Percentiles rank a stretch among this genome's conserved stretches.
Evolutionary conservation across 2,113 vertebrate species (phyloP).

Genomic region (Psephotus haematonotus): DNA sequence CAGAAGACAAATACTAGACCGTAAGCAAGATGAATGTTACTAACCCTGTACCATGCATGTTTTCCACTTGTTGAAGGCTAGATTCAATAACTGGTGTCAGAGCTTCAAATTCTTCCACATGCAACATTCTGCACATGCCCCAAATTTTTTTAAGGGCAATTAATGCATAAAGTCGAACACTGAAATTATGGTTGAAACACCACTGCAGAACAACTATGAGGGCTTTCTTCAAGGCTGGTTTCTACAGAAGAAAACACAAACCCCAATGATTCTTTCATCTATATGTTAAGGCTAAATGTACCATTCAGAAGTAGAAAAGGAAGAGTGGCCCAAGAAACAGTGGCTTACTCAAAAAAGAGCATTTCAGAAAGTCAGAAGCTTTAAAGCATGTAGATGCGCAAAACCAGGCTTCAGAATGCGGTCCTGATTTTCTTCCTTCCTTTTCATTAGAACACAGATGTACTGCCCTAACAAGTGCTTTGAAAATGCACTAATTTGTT

Average conservation of each 20-base stretch:
- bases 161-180: slow-evolving; percentile 89
- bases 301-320: background rate
- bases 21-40: background rate
- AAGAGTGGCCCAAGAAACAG: background rate
- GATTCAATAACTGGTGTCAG: slow-evolving; percentile 83
- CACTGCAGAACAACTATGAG: slow-evolving; percentile 83
- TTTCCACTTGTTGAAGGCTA: slow-evolving; percentile 87
- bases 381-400: background rate
- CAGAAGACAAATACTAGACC: background rate
- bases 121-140: slow-evolving; percentile 71
- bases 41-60: slow-evolving; percentile 87
- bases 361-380: background rate
- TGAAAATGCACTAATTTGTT: background rate
- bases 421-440: background rate
- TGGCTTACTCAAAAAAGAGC: background rate
- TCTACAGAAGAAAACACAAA: slow-evolving; percentile 60
- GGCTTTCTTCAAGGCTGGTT: slow-evolving; percentile 76
- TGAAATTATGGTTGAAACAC: slow-evolving; percentile 95
- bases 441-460: background rate
- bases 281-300: background rate
- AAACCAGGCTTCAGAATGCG: background rate
- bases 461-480: background rate
- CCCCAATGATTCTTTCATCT: background rate
- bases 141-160: slow-evolving; percentile 90
- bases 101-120: slow-evolving; percentile 70